phyloP scores from a whole-genome alignment of 1,140 invertebrate genomes.

The Rhizoglyphus robini region DNA sequence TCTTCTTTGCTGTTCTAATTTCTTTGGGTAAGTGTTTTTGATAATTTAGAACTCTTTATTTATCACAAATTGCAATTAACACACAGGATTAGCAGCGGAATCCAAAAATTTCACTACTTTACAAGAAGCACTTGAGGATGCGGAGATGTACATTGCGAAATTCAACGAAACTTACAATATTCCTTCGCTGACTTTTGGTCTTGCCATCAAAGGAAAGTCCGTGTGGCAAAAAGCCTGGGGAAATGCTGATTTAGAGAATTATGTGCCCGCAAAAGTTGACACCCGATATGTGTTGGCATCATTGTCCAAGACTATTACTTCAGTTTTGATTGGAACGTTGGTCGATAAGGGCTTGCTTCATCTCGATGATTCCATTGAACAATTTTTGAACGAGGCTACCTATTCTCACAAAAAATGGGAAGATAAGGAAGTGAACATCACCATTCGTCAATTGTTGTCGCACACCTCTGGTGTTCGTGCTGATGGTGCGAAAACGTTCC shows the following conservation, averaged over 20 bases:
- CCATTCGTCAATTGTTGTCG: conserved; percentile 1
- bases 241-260: not conserved
- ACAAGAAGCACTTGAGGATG: too few species aligned
- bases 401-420: not conserved
- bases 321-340: not conserved
- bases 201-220: not conserved
- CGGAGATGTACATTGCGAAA: too few species aligned
- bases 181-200: not conserved
- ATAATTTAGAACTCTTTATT: too few species aligned
- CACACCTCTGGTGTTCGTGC: not conserved
- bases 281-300: not conserved
- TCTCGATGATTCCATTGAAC: not conserved
- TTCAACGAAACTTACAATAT: too few species aligned
- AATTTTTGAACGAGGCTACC: not conserved
- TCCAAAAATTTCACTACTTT: too few species aligned
- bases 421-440: not conserved
- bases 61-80: too few species aligned
- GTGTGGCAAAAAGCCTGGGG: not conserved
- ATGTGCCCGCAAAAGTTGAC: not conserved
- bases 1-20: too few species aligned
- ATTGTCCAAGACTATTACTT: not conserved
- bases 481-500: not conserved
- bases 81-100: too few species aligned
- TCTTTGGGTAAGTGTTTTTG: too few species aligned
- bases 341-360: not conserved